Base-by-base conservation (phyloP, 2,797 vertebrate species). In the Catamblyrhynchus diadema region DNA sequence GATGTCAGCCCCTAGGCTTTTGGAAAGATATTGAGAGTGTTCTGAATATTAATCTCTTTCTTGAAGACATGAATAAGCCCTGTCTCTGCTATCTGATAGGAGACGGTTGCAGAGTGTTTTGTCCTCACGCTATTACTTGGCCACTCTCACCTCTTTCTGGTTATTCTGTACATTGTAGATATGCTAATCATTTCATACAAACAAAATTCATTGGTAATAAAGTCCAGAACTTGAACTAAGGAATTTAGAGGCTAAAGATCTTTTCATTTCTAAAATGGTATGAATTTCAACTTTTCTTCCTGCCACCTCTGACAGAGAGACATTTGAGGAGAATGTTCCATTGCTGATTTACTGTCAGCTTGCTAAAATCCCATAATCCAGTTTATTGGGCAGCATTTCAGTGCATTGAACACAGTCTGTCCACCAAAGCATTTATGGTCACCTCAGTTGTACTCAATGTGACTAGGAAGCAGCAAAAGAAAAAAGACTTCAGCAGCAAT, bases 1-100 rank as follows among this genome's bases (percentile, higher is more conserved):
- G 87, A 79, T 96, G 91, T 86, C 45, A 80, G 66, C 95, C 94
- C 65, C 19, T 2, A 64, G 80, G 70, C 73, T 70, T 93, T 81
- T 45, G 71, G 80, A 86, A 84, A 80, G 73, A 60, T 56, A 60
- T 30, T 73, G 73, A 77, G 20, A 70, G 51, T 74, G 41, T 82
- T 82, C 22, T 77, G 56, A 47, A 35, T 82, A 54, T 82, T 44
- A 27, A 62, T 62, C 8, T 57, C 21, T 73, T 41, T n/a, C 23
- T 74, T 75, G 56, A 66, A 82, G 85, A n/a, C 12, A 28, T 6
- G 32, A 32, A 45, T 74, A 81, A 88, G 27, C 11, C 44, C 4
- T 59, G 8, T 41, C n/a, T 81, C 41, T 77, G 27, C 44, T 51
- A 66, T 62, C 21, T 41, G 30, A 48, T 12, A 33, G 24, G 59